Base-by-base conservation (phyloP, 2,113 vertebrate species). In the Scortum barcoo region DNA sequence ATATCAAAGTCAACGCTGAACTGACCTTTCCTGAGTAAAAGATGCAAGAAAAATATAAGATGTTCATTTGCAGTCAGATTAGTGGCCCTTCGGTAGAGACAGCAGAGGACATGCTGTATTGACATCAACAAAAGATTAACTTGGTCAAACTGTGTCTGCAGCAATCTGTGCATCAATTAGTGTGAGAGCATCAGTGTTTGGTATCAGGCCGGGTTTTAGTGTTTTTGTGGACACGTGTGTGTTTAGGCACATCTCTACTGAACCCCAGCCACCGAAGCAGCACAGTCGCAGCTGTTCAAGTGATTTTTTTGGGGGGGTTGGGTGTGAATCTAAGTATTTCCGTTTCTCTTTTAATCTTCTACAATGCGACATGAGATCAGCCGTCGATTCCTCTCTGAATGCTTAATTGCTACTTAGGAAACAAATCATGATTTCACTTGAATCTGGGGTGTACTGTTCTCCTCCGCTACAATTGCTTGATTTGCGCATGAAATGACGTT, bases 221-320 rank as follows among this genome's bases (percentile, higher is more conserved):
- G 26, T 10, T 42, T 40, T 58, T 74, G 63, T 81, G 63, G 14
- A 5, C 57, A 53, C 11, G 26, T 60, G 62, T 56, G 62, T 26
- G 69, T 70, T 38, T 50, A 10, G 1, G 46, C 36, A 67, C 30
- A 20, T 79, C 81, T 80, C 72, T 7, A 22, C 20, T 68, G 72
- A 61, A 72, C 79, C n/a, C n/a, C 13, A 76, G 54, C 58, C 63
- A 83, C 65, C 56, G 67, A 76, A 87, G 76, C 85, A 56, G 66
- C 66, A 61, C 76, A 70, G 66, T 65, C 73, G 51, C 77, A 88
- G 88, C 78, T 88, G 86, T 50, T 71, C 22, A 0, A 30, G 65
- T 11, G 26, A 44, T 69, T 66, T 3, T 53, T 69, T 66, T 3
- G 63, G 57, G 4, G 12, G 22, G 10, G 46, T n/a, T n/a, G n/a